Evolutionary conservation across 1,140 invertebrate species (phyloP).

Genomic region (Lineus longissimus): DNA sequence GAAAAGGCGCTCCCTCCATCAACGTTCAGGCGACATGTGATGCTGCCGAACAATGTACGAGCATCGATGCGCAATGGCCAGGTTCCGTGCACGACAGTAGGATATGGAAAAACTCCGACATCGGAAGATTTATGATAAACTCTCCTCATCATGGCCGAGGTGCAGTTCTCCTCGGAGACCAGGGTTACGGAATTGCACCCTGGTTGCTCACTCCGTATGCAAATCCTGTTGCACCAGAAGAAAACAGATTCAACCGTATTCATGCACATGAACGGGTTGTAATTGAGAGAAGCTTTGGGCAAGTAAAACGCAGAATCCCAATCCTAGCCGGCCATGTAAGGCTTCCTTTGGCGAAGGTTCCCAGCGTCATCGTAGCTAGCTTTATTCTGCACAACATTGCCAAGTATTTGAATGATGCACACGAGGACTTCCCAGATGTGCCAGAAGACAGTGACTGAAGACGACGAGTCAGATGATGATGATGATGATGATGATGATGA

Average conservation of each 20-base stretch:
- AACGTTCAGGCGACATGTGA: too few species aligned
- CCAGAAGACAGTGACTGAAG: background rate
- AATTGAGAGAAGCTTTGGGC: background rate
- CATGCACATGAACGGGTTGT: background rate
- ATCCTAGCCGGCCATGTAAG: background rate
- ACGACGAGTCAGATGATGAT: too few species aligned
- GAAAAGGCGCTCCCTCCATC: too few species aligned
- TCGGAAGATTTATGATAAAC: background rate
- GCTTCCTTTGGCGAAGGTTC: background rate
- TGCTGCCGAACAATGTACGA: too few species aligned
- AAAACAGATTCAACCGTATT: background rate
- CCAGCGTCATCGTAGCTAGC: background rate
- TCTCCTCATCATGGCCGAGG: too few species aligned
- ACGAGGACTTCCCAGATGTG: background rate
- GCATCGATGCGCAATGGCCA: background rate
- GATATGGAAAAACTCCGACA: too few species aligned
- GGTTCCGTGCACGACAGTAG: too few species aligned
- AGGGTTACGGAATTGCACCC: background rate
- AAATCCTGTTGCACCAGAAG: background rate
- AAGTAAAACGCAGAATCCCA: background rate
- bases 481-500: too few species aligned
- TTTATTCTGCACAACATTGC: slow-evolving; percentile 1
- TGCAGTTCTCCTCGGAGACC: too few species aligned
- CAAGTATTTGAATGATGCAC: background rate
- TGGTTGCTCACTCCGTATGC: background rate